These are phyloP conservation scores for Eciton burchellii DNA, from an alignment of 1,140 invertebrate species.

Conservation along the genomic window DNA sequence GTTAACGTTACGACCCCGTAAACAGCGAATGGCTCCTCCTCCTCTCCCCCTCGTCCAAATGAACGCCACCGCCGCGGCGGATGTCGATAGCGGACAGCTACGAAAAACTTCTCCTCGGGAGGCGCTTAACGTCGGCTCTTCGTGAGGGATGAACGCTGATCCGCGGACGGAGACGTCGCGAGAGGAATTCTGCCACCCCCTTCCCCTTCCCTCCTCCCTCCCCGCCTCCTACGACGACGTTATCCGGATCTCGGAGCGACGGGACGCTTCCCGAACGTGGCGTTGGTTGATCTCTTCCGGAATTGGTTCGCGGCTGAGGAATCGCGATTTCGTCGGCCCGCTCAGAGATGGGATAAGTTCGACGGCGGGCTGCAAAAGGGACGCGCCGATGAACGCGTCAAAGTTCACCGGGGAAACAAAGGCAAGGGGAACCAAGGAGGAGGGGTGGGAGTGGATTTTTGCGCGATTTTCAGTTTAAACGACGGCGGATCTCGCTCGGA, in stretches of 20 bases:
- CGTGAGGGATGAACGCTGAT: slow-evolving; percentile 2
- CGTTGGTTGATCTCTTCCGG: slow-evolving; percentile 34
- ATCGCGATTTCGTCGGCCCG: slow-evolving; percentile 15
- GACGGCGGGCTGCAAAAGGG: slow-evolving; percentile 16
- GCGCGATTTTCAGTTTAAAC: slow-evolving; percentile 45
- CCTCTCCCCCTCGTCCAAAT: slow-evolving; percentile 12
- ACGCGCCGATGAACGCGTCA: not conserved
- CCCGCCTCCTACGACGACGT: no score
- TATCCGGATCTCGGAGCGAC: slow-evolving; percentile 40
- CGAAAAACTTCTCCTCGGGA: not conserved
- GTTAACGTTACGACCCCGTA: slow-evolving; percentile 46
- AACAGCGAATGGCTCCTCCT: slow-evolving; percentile 48
- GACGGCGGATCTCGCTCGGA: slow-evolving; percentile 27
- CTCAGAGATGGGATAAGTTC: slow-evolving; percentile 41
- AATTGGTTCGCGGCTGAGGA: slow-evolving; percentile 39
- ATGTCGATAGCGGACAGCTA: slow-evolving; percentile 41
- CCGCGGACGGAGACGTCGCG: slow-evolving; percentile 8
- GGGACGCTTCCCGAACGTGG: slow-evolving; percentile 29
- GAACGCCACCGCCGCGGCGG: slow-evolving; percentile 12
- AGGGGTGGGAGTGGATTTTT: slow-evolving; percentile 40
- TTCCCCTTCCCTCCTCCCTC: no score
- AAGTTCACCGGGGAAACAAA: slow-evolving; percentile 20
- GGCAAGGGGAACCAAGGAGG: slow-evolving; percentile 48
- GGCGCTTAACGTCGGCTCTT: slow-evolving; percentile 30
- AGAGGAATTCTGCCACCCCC: slow-evolving; percentile 11